Evolutionary conservation across 2,113 vertebrate genomes (phyloP).

Genomic region (Rhinopomastus cyanomelas): DNA sequence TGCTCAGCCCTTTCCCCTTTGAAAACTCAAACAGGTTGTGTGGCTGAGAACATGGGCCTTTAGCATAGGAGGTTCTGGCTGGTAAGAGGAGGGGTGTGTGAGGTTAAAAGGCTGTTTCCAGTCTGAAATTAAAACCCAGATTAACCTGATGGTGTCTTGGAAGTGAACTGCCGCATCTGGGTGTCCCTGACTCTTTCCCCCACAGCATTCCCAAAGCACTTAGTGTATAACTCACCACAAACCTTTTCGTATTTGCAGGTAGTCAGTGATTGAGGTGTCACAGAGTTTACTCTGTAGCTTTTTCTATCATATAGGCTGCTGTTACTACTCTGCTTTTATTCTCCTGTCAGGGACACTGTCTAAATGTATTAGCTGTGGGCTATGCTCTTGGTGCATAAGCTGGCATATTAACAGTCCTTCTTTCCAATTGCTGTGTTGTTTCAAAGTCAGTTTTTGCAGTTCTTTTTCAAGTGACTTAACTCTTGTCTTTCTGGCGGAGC

Average conservation of each 20-base stretch:
- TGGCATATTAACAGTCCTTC: not conserved
- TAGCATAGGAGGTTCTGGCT: not conserved
- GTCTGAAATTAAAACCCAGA: not conserved
- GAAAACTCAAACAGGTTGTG: not conserved
- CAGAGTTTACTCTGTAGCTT: not conserved
- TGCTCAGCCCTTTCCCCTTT: not conserved
- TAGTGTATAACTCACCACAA: not conserved
- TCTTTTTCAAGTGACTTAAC: not conserved
- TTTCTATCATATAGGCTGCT: not conserved
- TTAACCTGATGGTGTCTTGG: not conserved
- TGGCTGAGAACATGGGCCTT: not conserved
- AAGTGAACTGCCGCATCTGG: fast-evolving
- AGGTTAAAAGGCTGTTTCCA: not conserved
- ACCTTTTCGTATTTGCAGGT: not conserved
- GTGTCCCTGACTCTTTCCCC: not conserved
- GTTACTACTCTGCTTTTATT: not conserved
- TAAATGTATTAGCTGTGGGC: not conserved
- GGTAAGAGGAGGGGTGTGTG: fast-evolving
- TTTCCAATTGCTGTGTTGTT: not conserved
- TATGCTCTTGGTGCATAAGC: not conserved
- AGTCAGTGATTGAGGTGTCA: not conserved
- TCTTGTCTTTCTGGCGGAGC: not conserved
- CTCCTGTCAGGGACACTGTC: not conserved
- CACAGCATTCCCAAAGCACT: not conserved
- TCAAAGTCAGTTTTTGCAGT: not conserved